phyloP scores from a whole-genome alignment of 2,113 vertebrate genomes.

The Cyprinodon variegatus region DNA sequence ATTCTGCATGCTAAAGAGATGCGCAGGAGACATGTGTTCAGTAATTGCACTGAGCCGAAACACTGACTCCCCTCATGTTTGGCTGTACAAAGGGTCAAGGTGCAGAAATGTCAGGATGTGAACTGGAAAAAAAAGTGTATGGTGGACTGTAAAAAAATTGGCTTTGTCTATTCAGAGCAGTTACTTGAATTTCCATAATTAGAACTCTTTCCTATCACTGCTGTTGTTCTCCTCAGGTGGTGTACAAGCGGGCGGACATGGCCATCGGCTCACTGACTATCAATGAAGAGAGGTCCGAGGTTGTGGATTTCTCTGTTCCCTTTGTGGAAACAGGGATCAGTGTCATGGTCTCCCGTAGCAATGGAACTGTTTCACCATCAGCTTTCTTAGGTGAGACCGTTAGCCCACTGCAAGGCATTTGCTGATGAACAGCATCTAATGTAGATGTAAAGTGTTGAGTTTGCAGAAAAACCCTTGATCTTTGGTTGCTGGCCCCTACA shows the following conservation, averaged over 20 bases:
- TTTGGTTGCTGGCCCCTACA: slow-evolving; percentile 56
- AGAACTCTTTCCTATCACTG: slow-evolving; percentile 7
- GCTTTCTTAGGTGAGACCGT: slow-evolving; percentile 87
- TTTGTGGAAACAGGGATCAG: slow-evolving; percentile 94
- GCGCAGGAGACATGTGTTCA: slow-evolving; percentile 44
- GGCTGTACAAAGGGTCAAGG: slow-evolving; percentile 35
- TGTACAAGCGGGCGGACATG: slow-evolving; percentile 91
- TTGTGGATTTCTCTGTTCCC: slow-evolving; percentile 92
- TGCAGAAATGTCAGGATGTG: slow-evolving; percentile 31
- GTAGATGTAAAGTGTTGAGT: slow-evolving; percentile 54
- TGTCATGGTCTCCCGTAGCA: slow-evolving; percentile 93
- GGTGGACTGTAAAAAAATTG: slow-evolving; percentile 20
- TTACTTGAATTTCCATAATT: slow-evolving; percentile 27
- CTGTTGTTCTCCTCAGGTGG: slow-evolving; percentile 77
- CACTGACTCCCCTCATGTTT: slow-evolving; percentile 10
- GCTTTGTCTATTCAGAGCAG: slow-evolving; percentile 8
- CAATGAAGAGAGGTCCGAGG: slow-evolving; percentile 91
- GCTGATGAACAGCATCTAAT: slow-evolving; percentile 43
- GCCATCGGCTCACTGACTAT: slow-evolving; percentile 93
- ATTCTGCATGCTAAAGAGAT: slow-evolving; percentile 63
- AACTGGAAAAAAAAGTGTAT: slow-evolving; percentile 26
- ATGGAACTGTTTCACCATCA: slow-evolving; percentile 91
- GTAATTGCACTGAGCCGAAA: slow-evolving; percentile 40
- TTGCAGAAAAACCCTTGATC: slow-evolving; percentile 55
- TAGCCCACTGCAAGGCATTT: slow-evolving; percentile 10